A percentile compares a stretch with the other conserved stretches of the same genome.
Evolutionary conservation across 1,140 invertebrate genomes (phyloP).

Genomic region (Helicoverpa armigera): DNA sequence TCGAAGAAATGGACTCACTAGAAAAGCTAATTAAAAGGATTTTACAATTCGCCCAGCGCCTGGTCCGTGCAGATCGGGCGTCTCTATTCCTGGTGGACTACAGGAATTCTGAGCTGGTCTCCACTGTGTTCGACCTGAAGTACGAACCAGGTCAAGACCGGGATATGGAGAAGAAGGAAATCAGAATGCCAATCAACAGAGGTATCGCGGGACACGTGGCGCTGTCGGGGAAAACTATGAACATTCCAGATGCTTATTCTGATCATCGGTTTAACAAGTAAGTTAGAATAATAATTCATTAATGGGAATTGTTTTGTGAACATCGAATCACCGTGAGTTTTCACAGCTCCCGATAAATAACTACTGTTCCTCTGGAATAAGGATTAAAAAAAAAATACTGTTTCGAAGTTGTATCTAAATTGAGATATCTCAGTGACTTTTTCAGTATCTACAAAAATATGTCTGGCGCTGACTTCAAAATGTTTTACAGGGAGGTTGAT

Average conservation of each 20-base stretch:
- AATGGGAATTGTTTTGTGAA: neutral
- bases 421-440: no score
- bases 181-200: constrained; percentile 87
- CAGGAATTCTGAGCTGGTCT: constrained; percentile 91
- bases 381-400: no score
- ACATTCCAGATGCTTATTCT: constrained; percentile 92
- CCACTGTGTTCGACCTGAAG: constrained; percentile 93
- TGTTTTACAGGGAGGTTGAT: constrained; percentile 88
- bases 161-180: constrained; percentile 81
- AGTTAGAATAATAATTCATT: neutral
- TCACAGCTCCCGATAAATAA: no score
- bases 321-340: no score
- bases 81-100: constrained; percentile 92
- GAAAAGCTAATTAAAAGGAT: constrained; percentile 94
- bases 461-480: neutral
- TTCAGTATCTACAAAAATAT: no score
- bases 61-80: constrained; percentile 93
- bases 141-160: constrained; percentile 65
- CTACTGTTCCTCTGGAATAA: no score
- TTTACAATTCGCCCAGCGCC: constrained; percentile 92
- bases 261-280: constrained; percentile 92
- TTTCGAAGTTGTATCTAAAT: no score
- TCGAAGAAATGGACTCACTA: constrained; percentile 95
- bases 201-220: constrained; percentile 91
- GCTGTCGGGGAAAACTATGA: constrained; percentile 91